Base-by-base conservation (phyloP, 2,797 vertebrate genomes). In the Cetoscarus ocellatus region DNA sequence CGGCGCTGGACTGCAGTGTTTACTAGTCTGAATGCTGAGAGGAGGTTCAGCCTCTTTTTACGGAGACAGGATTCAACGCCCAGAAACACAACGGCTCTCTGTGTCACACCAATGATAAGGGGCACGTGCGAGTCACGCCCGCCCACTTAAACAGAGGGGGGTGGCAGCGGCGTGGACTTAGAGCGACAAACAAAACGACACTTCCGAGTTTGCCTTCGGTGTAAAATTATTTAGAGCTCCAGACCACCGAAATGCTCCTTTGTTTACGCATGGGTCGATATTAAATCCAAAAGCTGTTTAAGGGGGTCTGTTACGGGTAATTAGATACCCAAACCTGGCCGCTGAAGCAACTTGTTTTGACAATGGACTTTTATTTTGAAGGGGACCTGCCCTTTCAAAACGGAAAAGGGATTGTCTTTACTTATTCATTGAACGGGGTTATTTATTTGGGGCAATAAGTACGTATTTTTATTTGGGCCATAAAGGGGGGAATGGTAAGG, bases 51-150 rank as follows among this genome's bases (percentile, higher is more conserved):
- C 0, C 5, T 56, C 75, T 67, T 68, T 77, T 70, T 74, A 67
- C 34, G 11, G 44, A 1, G n/a, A 65, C 56, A 50, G 39, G 34
- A 73, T 56, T 70, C 18, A 52, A 40, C 75, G 78, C 84, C 74
- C 77, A 67, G 51, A 66, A 54, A 55, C 77, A 67, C 47, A 27
- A 48, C 50, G 7, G 50, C 54, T 54, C 63, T 6, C 17, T 14
- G 70, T 27, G 57, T 52, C 44, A 45, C 73, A 55, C 90, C 85
- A 91, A 88, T 87, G 60, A 58, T 42, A 45, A 14, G 0, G 66
- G 51, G 50, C 47, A 59, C 75, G 60, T 45, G 72, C 12, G 34
- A 38, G 7, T 67, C 47, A 70, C 49, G 35, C 27, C 87, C 79
- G 70, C 87, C 86, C 76, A 56, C 64, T 69, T 53, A 3, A 19